A percentile compares a stretch with the other conserved stretches of the same genome.
Conservation (phyloP, 2,113 vertebrate genomes). For the Clinocottus analis region DNA sequence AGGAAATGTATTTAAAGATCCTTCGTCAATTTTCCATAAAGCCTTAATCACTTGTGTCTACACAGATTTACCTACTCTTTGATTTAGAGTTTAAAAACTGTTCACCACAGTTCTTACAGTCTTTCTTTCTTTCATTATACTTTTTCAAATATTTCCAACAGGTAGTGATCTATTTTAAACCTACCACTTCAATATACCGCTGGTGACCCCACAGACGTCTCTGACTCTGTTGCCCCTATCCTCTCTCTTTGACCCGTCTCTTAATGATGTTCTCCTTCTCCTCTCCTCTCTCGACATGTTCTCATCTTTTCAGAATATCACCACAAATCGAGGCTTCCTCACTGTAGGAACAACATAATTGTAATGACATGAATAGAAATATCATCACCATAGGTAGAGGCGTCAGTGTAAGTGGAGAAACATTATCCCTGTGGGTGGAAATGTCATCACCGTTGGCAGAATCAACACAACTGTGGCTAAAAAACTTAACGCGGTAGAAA, state of each 20-base stretch:
- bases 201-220: constrained; percentile 6
- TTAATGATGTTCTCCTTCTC: constrained; percentile 4
- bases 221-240: constrained; percentile 29
- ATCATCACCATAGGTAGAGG: constrained; percentile 52
- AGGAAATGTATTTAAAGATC: neutral
- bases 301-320: neutral
- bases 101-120: neutral
- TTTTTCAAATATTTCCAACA: neutral
- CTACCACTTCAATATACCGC: constrained; percentile 26
- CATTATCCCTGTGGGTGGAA: constrained; percentile 55
- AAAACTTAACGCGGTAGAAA: constrained; percentile 37
- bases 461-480: constrained; percentile 21
- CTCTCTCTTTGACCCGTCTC: neutral
- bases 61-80: neutral
- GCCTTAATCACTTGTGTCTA: neutral
- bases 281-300: neutral
- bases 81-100: neutral
- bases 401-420: constrained; percentile 24
- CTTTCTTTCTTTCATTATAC: neutral
- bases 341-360: constrained; percentile 34
- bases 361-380: constrained; percentile 47
- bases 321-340: constrained; percentile 18
- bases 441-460: constrained; percentile 45
- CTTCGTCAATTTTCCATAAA: neutral
- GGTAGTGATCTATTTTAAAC: neutral